Evolutionary conservation across 2,797 vertebrate species (phyloP).

Genomic region (Mormyrops boulengeri): DNA sequence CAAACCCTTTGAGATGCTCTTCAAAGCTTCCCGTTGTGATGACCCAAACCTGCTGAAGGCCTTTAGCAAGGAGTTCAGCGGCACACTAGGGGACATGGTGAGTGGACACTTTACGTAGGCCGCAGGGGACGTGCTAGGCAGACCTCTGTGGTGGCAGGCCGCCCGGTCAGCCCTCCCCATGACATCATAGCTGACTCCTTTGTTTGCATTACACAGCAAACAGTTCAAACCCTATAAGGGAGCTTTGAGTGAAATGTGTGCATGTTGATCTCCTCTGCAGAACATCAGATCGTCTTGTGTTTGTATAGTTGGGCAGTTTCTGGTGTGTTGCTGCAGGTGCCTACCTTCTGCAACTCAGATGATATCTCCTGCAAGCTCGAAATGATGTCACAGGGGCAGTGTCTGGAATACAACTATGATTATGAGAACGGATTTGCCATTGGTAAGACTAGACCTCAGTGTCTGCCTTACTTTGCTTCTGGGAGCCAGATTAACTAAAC

Average conservation of each 20-base stretch:
- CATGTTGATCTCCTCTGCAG: not conserved
- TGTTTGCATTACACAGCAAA: not conserved
- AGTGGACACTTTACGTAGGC: constrained; percentile 32
- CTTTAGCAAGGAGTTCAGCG: constrained; percentile 81
- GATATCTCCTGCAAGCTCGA: constrained; percentile 87
- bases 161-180: not conserved
- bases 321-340: constrained; percentile 63
- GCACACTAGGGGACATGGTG: constrained; percentile 82
- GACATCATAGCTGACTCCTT: not conserved
- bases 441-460: constrained; percentile 57
- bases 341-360: constrained; percentile 79
- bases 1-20: constrained; percentile 96
- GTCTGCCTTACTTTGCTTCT: not conserved
- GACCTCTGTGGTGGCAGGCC: not conserved
- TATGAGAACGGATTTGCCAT: constrained; percentile 97
- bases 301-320: not conserved
- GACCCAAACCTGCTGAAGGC: constrained; percentile 76
- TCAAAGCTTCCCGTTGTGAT: constrained; percentile 88
- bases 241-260: not conserved
- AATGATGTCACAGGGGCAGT: constrained; percentile 79
- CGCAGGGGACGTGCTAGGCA: not conserved
- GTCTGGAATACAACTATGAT: constrained; percentile 95
- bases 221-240: not conserved
- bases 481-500: not conserved
- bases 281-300: not conserved